These are phyloP conservation scores for Garrulus glandarius DNA, from an alignment of 2,797 vertebrate species.

Conservation along the genomic window DNA sequence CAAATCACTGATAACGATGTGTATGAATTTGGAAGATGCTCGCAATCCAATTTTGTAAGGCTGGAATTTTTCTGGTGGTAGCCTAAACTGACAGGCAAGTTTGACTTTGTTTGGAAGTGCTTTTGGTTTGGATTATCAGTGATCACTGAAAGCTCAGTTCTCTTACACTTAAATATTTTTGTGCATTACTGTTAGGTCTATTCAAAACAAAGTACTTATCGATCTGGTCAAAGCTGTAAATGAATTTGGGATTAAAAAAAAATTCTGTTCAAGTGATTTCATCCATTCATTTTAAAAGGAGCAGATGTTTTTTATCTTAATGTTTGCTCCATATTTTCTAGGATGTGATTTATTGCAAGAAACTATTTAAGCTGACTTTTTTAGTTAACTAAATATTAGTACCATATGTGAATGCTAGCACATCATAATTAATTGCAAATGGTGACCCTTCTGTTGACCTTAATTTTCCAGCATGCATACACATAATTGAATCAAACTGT, in stretches of 20 bases:
- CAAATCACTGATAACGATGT: background rate
- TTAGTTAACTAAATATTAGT: slow-evolving; percentile 78
- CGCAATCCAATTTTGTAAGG: background rate
- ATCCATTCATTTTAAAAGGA: slow-evolving; percentile 65
- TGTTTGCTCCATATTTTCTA: slow-evolving; percentile 72
- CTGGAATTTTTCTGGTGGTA: background rate
- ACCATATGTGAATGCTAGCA: slow-evolving; percentile 76
- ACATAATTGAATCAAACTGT: slow-evolving; percentile 70
- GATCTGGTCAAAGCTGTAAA: slow-evolving; percentile 47
- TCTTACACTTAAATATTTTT: background rate
- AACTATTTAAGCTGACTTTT: slow-evolving; percentile 74
- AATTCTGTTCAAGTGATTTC: slow-evolving; percentile 55
- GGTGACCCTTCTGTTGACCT: slow-evolving; percentile 74
- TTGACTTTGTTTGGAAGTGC: background rate
- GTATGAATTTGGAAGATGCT: background rate
- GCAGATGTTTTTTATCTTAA: slow-evolving; percentile 79
- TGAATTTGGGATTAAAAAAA: slow-evolving; percentile 39
- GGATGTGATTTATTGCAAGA: slow-evolving; percentile 74
- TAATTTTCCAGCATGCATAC: slow-evolving; percentile 66
- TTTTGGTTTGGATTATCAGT: background rate
- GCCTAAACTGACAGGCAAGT: background rate
- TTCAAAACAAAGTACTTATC: slow-evolving; percentile 50
- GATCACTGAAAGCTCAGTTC: background rate
- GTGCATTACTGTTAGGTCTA: background rate
- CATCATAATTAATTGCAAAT: slow-evolving; percentile 80